These are phyloP conservation scores for Enteromius argenteus DNA, from an alignment of 2,797 vertebrate genomes.

Conservation along the genomic window DNA sequence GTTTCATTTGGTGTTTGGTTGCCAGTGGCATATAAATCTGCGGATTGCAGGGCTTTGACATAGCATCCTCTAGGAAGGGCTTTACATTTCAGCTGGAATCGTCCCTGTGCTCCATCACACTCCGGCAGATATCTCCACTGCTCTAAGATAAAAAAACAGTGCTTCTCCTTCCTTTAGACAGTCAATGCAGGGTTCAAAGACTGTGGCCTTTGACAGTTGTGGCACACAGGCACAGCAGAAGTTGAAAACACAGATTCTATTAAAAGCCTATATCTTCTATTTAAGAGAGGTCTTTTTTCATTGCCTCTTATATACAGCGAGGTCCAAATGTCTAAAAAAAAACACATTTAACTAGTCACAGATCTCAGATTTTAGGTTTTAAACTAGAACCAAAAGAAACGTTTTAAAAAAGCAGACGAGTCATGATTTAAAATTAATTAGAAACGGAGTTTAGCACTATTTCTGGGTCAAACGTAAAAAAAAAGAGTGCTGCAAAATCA, in stretches of 20 bases:
- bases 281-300: not conserved
- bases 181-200: conserved; percentile 3
- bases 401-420: not conserved
- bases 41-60: conserved; percentile 19
- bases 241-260: conserved; percentile 18
- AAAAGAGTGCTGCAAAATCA: not conserved
- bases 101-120: conserved; percentile 17
- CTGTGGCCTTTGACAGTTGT: conserved; percentile 13
- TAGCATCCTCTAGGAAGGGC: conserved; percentile 11
- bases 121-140: conserved; percentile 3
- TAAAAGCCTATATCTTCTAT: conserved; percentile 4
- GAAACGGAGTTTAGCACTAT: not conserved
- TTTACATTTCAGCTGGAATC: conserved; percentile 18
- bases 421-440: not conserved
- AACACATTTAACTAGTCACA: not conserved
- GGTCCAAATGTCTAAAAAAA: not conserved
- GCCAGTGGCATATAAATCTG: conserved; percentile 17
- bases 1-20: not conserved
- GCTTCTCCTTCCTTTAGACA: conserved; percentile 18
- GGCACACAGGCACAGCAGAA: conserved; percentile 11
- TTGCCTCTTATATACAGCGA: not conserved
- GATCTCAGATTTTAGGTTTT: not conserved
- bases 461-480: not conserved
- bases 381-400: not conserved
- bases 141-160: not conserved